Evolutionary conservation across 2,888 invertebrate genomes (phyloP), one percentile per base, ranked within the genome.

Genomic region (Morpho helenor): DNA sequence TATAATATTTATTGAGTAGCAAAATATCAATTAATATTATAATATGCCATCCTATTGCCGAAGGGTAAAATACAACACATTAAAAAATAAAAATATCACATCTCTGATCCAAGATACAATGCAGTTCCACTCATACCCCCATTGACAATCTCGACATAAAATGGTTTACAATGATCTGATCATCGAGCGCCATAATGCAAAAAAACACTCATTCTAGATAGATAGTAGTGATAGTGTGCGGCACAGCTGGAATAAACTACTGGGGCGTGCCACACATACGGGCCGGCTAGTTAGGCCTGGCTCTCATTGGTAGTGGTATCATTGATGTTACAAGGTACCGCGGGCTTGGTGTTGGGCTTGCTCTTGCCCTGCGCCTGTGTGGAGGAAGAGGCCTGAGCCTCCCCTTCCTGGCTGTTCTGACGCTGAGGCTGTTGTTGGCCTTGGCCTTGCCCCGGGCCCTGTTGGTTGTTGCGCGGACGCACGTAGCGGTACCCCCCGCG

Each of bases 261-360:
- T 72, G 72, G 68, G 69, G 66, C 72, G 78, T 77, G 80, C 80
- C 84, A 76, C 82, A 75, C 70, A 57, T 7, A 65, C 61, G 67
- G 60, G 62, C 57, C 69, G 71, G 68, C 59, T 65, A 31, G 31
- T 82, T 80, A 91, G 74, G 91, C 91, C 79, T 91, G 90, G 80
- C 91, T 91, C 80, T 91, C 91, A 71, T 87, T 88, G 73, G 88
- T 86, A 69, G 89, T 86, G 63, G 86, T 80, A 69, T 89, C 89
- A 51, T 85, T 83, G 72, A 82, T 84, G 68, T 87, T 77, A 69
- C 83, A 46, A 22, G 53, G 53, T 3, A 16, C 84, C 60, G 80
- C 71, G 42, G 85, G 80, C 74, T 85, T 84, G 68, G 59, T 64
- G 66, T 71, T 75, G 62, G 72, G 69, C 68, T 86, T 85, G 64